Evolutionary conservation across 2,113 vertebrate species (phyloP).

Genomic region (Felis chaus): DNA sequence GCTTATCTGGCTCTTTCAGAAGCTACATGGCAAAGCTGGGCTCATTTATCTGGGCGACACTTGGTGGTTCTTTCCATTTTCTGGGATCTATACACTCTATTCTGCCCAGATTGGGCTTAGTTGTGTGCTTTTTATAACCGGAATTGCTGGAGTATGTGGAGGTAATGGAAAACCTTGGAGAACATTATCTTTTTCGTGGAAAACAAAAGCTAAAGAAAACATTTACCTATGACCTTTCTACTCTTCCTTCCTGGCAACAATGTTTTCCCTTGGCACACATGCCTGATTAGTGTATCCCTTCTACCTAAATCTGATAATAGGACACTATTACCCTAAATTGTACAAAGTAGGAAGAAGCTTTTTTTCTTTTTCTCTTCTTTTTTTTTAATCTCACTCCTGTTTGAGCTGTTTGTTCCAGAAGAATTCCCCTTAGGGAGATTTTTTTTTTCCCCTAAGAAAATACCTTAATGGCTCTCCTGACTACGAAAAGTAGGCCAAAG

Average conservation of each 20-base stretch:
- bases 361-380: background rate
- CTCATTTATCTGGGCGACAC: background rate
- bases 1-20: background rate
- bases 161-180: background rate
- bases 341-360: background rate
- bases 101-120: background rate
- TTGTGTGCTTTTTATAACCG: background rate
- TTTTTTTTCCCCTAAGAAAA: background rate
- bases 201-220: constrained; percentile 27
- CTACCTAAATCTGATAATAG: background rate
- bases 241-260: background rate
- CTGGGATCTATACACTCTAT: background rate
- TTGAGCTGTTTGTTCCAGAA: constrained; percentile 10
- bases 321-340: background rate
- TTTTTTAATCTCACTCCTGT: background rate
- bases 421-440: background rate
- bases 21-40: background rate
- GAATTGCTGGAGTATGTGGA: background rate
- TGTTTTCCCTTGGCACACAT: background rate
- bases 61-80: background rate
- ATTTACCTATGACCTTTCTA: background rate
- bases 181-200: background rate
- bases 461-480: background rate
- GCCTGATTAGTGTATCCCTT: background rate
- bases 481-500: background rate